A percentile compares a stretch with the other conserved stretches of the same genome.
phyloP scores from a whole-genome alignment of 2,113 vertebrate genomes.

The Thalassoma bifasciatum region DNA sequence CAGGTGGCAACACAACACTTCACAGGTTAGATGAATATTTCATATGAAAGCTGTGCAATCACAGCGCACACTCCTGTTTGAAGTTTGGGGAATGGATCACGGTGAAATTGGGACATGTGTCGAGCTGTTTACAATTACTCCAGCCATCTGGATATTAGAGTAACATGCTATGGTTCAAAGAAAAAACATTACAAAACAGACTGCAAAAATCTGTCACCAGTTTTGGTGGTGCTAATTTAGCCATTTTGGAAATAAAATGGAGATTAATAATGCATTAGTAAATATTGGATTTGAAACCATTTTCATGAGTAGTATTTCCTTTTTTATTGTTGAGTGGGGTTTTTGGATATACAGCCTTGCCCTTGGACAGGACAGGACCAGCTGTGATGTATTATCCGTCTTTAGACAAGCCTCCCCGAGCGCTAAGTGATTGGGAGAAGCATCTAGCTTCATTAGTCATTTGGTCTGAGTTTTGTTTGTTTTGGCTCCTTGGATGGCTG shows the following conservation, averaged over 20 bases:
- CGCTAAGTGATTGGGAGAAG: conserved; percentile 59
- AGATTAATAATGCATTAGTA: conserved; percentile 40
- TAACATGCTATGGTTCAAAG: conserved; percentile 60
- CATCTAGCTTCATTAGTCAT: conserved; percentile 68
- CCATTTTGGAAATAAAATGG: conserved; percentile 38
- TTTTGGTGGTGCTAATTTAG: conserved; percentile 21
- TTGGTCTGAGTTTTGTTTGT: conserved; percentile 73
- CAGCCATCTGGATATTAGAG: conserved; percentile 76
- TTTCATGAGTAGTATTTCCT: conserved; percentile 13
- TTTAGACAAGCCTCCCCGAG: conserved; percentile 65
- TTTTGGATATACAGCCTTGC: conserved; percentile 38
- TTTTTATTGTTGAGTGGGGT: conserved; percentile 9
- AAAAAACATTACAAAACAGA: conserved; percentile 49
- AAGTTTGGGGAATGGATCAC: conserved; percentile 76
- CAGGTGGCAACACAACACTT: conserved; percentile 83
- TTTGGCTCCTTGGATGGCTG: conserved; percentile 71
- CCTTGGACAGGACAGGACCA: conserved; percentile 37
- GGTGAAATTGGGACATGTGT: conserved; percentile 77
- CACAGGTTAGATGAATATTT: conserved; percentile 84
- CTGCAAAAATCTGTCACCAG: conserved; percentile 41
- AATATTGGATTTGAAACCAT: conserved; percentile 43
- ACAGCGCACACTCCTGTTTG: conserved; percentile 74
- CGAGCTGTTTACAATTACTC: conserved; percentile 75
- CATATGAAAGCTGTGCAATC: conserved; percentile 83
- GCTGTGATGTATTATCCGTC: conserved; percentile 60